Conservation (phyloP, 2,113 vertebrate genomes). For the Chloroceryle aenea region DNA sequence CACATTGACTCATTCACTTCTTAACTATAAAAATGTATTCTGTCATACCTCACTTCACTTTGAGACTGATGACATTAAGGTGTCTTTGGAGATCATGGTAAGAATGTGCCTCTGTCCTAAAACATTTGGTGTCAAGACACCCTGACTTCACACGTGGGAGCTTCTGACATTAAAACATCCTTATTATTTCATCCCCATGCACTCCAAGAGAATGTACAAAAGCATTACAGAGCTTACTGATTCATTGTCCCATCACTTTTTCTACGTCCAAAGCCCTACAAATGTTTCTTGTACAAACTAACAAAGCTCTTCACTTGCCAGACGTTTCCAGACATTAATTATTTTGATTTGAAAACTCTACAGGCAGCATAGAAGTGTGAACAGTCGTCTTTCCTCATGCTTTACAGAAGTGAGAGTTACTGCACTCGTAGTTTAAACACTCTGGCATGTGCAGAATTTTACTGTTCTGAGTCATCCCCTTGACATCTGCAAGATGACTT, state of each 20-base stretch:
- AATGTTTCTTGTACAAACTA: slow-evolving; percentile 14
- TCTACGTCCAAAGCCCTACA: not conserved
- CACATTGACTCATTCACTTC: not conserved
- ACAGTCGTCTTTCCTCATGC: not conserved
- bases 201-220: not conserved
- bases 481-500: slow-evolving; percentile 6
- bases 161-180: not conserved
- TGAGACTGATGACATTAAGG: not conserved
- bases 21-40: not conserved
- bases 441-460: not conserved
- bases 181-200: not conserved
- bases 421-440: not conserved
- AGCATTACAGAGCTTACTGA: not conserved
- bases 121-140: slow-evolving; percentile 16
- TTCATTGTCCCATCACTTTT: not conserved
- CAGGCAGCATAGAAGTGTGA: not conserved
- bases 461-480: not conserved
- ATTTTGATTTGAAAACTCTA: slow-evolving; percentile 16
- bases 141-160: not conserved
- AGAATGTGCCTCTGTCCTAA: not conserved
- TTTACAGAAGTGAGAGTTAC: slow-evolving; percentile 7
- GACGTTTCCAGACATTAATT: not conserved
- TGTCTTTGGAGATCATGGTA: not conserved
- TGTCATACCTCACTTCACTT: not conserved
- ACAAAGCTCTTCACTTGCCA: not conserved